Evolutionary conservation across 2,113 vertebrate genomes (phyloP), one percentile per base, ranked within the genome.

Genomic region (Toxostoma redivivum): DNA sequence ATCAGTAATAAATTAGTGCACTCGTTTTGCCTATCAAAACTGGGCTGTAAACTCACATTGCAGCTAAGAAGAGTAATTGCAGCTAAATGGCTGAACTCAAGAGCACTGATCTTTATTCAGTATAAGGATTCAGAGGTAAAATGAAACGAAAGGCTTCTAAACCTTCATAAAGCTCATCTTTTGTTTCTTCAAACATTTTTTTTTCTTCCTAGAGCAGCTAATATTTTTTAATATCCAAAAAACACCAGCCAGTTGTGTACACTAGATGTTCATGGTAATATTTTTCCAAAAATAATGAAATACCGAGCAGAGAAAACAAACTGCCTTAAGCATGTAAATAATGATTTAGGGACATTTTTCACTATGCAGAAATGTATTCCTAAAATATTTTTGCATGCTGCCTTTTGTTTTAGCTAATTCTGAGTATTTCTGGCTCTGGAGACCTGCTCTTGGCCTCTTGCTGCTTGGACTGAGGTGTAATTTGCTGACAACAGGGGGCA

Each of bases 401-500:
- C 65, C 47, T 81, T 94, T 92, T 81, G 70, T 87, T 91, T 74
- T 45, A 67, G 61, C 58, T 72, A 56, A 47, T 61, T 71, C 57
- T 38, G 2, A 1, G 2, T 57, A 16, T 92, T 90, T 50, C n/a
- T 60, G 69, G 28, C 13, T 0, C 28, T 22, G 1, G 11, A 35
- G 31, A 86, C 40, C 62, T 38, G 80, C 70, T 60, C 64, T 42
- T 81, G 57, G 57, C 37, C 42, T n/a, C 27, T 51, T 60, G 79
- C 91, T 92, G 74, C 70, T 77, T 38, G 86, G 22, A 24, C 17
- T 2, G 35, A 37, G 72, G 51, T 65, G 25, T 17, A 35, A 60
- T 61, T 35, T 60, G 73, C 92, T 93, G 93, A 94, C 97, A 94
- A 85, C 86, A 98, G 97, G 90, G 97, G 97, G 97, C 97, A 98